Percentiles rank a stretch among this genome's conserved stretches.
These are phyloP conservation scores for Trachelipus rathkii DNA, from an alignment of 1,140 invertebrate species.

Conservation along the genomic window DNA sequence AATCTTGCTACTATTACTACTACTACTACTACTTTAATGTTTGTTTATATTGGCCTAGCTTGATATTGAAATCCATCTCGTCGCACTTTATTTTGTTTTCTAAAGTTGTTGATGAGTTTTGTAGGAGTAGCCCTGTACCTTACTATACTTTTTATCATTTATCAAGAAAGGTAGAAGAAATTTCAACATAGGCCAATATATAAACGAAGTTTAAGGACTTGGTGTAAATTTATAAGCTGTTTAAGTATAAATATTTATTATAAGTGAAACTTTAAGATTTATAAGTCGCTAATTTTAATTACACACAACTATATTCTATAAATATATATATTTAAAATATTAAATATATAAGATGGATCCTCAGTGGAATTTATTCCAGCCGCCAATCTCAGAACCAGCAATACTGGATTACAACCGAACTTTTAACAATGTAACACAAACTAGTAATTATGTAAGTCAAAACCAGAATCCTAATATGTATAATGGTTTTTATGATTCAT, in stretches of 20 bases:
- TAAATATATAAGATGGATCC: slow-evolving; percentile 60
- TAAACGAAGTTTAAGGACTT: neutral
- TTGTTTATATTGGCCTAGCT: neutral
- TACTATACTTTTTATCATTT: too few species aligned
- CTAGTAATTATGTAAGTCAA: slow-evolving; percentile 46
- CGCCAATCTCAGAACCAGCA: slow-evolving; percentile 70
- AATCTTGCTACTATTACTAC: too few species aligned
- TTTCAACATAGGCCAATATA: too few species aligned
- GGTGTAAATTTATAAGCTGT: slow-evolving; percentile 2
- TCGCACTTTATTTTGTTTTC: neutral
- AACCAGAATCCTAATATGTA: slow-evolving; percentile 50
- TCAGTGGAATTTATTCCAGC: slow-evolving; percentile 88
- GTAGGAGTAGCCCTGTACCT: too few species aligned
- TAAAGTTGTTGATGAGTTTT: slow-evolving; percentile 8
- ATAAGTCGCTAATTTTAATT: slow-evolving; percentile 17
- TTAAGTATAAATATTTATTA: slow-evolving; percentile 23
- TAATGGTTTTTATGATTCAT: slow-evolving; percentile 47
- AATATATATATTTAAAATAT: slow-evolving; percentile 14
- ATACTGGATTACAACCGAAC: slow-evolving; percentile 67
- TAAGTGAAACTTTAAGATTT: slow-evolving; percentile 18
- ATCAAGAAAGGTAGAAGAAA: too few species aligned
- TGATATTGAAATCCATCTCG: neutral
- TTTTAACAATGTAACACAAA: slow-evolving; percentile 54
- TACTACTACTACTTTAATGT: neutral
- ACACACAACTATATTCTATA: neutral